Base-by-base conservation (phyloP, 2,888 invertebrate species). In the Ischnus inquisitorius region DNA sequence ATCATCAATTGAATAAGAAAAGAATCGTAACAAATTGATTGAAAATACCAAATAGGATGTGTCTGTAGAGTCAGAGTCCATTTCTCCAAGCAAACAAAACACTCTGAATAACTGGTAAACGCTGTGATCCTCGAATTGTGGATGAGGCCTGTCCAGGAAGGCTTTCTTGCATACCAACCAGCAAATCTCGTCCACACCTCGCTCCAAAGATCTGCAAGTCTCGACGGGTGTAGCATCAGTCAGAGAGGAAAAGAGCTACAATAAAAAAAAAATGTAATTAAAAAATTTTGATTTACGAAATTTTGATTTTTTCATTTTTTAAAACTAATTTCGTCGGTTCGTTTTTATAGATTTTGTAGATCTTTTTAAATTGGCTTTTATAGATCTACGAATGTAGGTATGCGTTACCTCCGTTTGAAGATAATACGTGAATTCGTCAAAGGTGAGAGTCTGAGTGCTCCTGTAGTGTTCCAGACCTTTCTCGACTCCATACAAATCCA, bases 401-500 rank as follows among this genome's bases (percentile, higher is more conserved):
- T 46, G 68, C 83, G 88, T 88, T 75, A 97, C 97, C 94, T 97
- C 97, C 88, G 96, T 95, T 90, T 96, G 96, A 19, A 97, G 94
- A 92, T 97, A 97, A 92, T 96, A 96, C 71, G 96, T 95, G 93
- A 95, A 97, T 92, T 97, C 96, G 88, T 96, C 96, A 93, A 97
- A 97, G 89, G 95, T 96, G 84, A 97, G 94, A 85, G 95, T 95
- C 81, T 95, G 94, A 0, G 96, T 95, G 78, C 97, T 97, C 76
- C 95, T 94, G 93, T 95, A 97, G 93, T 97, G 97, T 90, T 97
- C 97, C 86, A 97, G 94, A 0, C 97, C 97, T 90, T 96, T 96
- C 93, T 97, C 97, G 2, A 97, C 96, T 0, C 97, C 97, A 90
- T 97, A 96, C 28, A 97, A 94, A 91, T 97, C 97, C 60, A 97